Base-by-base conservation (phyloP, 1,140 invertebrate genomes). In the Caenorhabditis remanei region DNA sequence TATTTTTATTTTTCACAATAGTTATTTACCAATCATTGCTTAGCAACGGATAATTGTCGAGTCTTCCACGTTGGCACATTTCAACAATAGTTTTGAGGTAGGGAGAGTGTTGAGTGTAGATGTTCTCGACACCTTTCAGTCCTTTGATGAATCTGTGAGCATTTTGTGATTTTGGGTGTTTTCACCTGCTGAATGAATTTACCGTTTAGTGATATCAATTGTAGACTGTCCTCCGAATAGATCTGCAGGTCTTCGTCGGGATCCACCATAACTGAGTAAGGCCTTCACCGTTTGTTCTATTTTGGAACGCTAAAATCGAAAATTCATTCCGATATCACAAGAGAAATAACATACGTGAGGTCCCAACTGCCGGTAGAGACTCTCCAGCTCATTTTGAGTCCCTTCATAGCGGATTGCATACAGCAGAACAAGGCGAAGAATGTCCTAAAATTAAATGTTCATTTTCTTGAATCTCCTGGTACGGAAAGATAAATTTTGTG, bases 341-440 rank as follows among this genome's bases (percentile, higher is more conserved):
- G 14, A 4, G 55, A 32, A 32, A 32, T 32, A 32, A 32, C 32
- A 58, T 19, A 19, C 6, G 55, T 58, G 55, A 43, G 11, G 11
- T 9, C 46, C 40, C 61, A 16, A 41, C 94, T 87, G 89, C 97
- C 96, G 93, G 96, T 32, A 32, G 32, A 32, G 32, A 32, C 32
- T 96, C 92, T 95, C 97, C 79, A 65, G 55, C 85, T 97, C 95
- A 88, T 95, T 95, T 93, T 98, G 96, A 93, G 98, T 32, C 32
- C 32, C 32, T 32, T 32, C 32, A 32, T 32, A 99, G 65, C 96
- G 95, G 41, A 99, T 93, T 3, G 96, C 96, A 94, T 99, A 99
- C 16, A 99, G 92, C 94, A 97, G 96, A 0, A 98, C 96, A 67
- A 99, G 94, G 90, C 97, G 95, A 1, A 95, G 94, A 32, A 96